Base-by-base conservation (phyloP, 2,888 invertebrate genomes). In the Drepanosiphum platanoidis region DNA sequence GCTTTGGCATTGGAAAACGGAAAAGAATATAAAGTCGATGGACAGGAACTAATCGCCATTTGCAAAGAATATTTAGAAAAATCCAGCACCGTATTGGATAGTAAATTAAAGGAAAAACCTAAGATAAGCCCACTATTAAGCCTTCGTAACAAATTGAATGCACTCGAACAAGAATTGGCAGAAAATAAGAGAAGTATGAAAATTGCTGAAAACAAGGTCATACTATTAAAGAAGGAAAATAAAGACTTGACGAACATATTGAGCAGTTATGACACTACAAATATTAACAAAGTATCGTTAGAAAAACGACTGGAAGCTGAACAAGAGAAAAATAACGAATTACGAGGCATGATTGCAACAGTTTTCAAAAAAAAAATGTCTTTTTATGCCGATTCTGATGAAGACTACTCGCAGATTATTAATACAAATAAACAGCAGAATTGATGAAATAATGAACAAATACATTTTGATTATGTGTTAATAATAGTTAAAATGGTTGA, bases 231-330 rank as follows among this genome's bases (percentile, higher is more conserved):
- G 18, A 34, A n/a, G 1, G 30, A 71, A 70, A 81, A 61, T 0
- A 71, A 32, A 58, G 58, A 71, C 36, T 61, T 81, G 15, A 30
- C 61, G 11, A 71, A 81, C 27, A 71, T 39, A 39, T 7, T 81
- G 9, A 22, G 34, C 1, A 22, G 46, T 18, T 68, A 79, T 34
- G 46, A 30, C 1, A 4, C 3, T 13, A 39, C 39, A 39, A 39
- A 58, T 3, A 11, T 81, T 7, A 1, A 61, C 11, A 71, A 30
- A 22, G 22, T 71, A 36, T 61, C 81, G 34, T 58, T 81, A 27
- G 58, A 81, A 81, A 71, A 39, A 71, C 61, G 9, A 0, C 58
- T 81, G 1, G 4, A 68, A 18, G 70, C 36, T n/a, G 70, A 70
- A 34, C 27, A 46, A 42, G 5, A 34, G 7, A 64, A 74, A 1